Evolutionary conservation across 2,888 invertebrate species (phyloP), one percentile per base, ranked within the genome.

Genomic region (Sinotaia quadrata): DNA sequence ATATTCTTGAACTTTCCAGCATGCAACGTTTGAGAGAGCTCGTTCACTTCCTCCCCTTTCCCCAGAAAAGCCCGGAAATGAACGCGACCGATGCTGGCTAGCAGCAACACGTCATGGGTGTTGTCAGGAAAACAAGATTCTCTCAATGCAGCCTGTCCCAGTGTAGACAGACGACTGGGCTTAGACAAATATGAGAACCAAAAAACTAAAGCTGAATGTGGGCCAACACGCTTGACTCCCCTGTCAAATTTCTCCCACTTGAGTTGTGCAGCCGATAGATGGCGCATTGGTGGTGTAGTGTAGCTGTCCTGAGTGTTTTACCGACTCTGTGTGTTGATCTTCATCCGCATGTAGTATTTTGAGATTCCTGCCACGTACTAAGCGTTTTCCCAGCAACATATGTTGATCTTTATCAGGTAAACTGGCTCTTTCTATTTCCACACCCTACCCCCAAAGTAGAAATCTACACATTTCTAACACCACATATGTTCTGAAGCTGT

Each of bases 251-350:
- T 29, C 10, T 8, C 27, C 5, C 7, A 24, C 54, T 7, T 18
- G 21, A 12, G 41, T 41, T 15, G 1, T 15, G 41, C 59, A 8
- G 8, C 29, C 4, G 59, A 59, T 41, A 59, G 59, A 59, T 4
- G 4, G 29, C n/a, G 59, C 44, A 41, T 59, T 59, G 36, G 59
- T n/a, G 59, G 59, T 58, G 58, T 58, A 58, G 10, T 58, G 58
- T 59, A 31, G 44, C 59, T n/a, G 18, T 12, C 27, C 29, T 41
- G 2, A 29, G 41, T 29, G 44, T 59, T 41, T 59, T 41, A 41
- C 59, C 59, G 37, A 31, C 47, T n/a, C 18, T n/a, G 37, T n/a
- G 27, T 59, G 59, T 29, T 29, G 44, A 44, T 59, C 59, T 37
- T 44, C 37, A 44, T 36, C 41, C 41, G 31, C 8, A 18, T n/a